Base-by-base conservation (phyloP, 2,113 vertebrate species). In the Eulemur macaco region DNA sequence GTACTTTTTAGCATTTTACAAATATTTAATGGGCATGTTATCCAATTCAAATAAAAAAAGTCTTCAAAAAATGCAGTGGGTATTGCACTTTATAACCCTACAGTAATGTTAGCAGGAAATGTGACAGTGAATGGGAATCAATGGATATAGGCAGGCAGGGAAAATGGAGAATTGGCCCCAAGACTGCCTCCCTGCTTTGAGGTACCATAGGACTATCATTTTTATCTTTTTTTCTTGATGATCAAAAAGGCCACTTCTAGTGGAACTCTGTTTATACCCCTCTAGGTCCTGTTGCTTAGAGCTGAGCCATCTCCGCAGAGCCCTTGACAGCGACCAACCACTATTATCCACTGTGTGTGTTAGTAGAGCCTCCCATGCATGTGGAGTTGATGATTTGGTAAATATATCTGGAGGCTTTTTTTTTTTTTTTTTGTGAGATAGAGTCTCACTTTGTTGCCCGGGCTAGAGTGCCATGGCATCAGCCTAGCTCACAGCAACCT, bases 1-100 rank as follows among this genome's bases (percentile, higher is more conserved):
- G 58, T 81, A 58, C 31, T 63, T 83, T 96, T 96, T 80, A 92
- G 42, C 17, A 91, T 89, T 89, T 95, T 95, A 83, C 39, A 87
- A 88, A 76, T 81, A 31, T 90, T 92, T 87, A 94, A 81, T 52
- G 20, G 94, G 8, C 52, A 92, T 76, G 3, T 45, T 89, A 92
- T 88, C 21, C 45, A 94, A 27, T 71, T 87, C 20, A 84, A 94
- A 73, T 85, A 5, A 50, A 77, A 86, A 37, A 9, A 18, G 3
- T 13, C 13, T 87, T 95, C 50, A 68, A 73, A 58, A 73, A 73
- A 77, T 81, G 7, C 31, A 64, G 4, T 82, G n/a, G 86, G 73
- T 89, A 82, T 82, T 73, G 37, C 6, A 56, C 69, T 94, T 96
- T 76, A 89, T 21, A 94, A 45, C 60, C 73, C 25, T 52, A 39